These are phyloP conservation scores for Arrhamphus sclerolepis DNA, from an alignment of 2,797 vertebrate genomes.

Conservation along the genomic window DNA sequence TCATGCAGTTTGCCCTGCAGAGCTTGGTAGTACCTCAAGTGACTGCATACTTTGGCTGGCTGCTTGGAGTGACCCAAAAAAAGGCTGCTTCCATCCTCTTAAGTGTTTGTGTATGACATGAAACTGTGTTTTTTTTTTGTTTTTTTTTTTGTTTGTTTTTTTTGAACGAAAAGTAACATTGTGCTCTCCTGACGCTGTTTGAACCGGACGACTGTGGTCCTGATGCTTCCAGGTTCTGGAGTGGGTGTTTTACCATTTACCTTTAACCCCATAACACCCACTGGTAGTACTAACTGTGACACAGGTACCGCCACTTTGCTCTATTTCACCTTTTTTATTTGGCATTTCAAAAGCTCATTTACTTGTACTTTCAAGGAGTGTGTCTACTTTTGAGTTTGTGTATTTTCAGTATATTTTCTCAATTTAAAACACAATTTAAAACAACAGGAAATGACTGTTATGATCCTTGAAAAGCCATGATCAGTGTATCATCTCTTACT, in stretches of 20 bases:
- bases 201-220: conserved; percentile 62
- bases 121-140: conserved; percentile 58
- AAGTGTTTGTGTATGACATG: conserved; percentile 54
- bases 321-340: conserved; percentile 47
- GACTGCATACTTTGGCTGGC: conserved; percentile 54
- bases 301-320: conserved; percentile 88
- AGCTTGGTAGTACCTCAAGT: conserved; percentile 60
- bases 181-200: conserved; percentile 67
- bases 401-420: too few relatives aligned
- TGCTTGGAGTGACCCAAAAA: conserved; percentile 43
- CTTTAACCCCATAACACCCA: conserved; percentile 92
- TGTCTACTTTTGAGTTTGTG: background rate
- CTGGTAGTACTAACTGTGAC: conserved; percentile 98
- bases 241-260: conserved; percentile 95
- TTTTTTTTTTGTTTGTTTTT: too few relatives aligned
- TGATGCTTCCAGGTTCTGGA: conserved; percentile 91
- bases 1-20: conserved; percentile 51
- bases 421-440: too few relatives aligned
- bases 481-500: too few relatives aligned
- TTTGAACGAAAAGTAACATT: conserved; percentile 66
- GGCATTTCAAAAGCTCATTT: conserved; percentile 38
- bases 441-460: too few relatives aligned
- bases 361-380: conserved; percentile 32
- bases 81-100: conserved; percentile 23
- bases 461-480: too few relatives aligned